Evolutionary conservation across 2,113 vertebrate genomes (phyloP), one percentile per base, ranked within the genome.

Genomic region (Ictidomys tridecemlineatus): DNA sequence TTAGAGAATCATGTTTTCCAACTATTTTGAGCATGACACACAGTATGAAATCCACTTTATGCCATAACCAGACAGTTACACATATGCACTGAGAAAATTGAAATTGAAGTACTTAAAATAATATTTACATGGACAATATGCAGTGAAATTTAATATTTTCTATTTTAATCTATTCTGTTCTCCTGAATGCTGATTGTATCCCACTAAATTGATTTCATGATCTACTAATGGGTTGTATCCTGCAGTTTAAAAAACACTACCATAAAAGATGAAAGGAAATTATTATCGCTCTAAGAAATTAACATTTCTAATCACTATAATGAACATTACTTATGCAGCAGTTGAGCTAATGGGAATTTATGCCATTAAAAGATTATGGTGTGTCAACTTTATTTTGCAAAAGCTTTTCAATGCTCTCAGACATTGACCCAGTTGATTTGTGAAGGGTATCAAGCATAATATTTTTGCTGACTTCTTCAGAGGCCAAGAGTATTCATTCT

Each of bases 261-360:
- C 58, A 63, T 77, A 58, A 76, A 85, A 76, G 65, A 97, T 96
- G 95, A 97, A 97, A 96, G 78, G 58, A 96, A 96, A 97, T 94
- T 93, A 85, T 90, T 61, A 98, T 96, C 93, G 28, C 72, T 89
- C 65, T 90, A 96, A 93, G 92, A 98, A 98, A 98, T 96, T 96
- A 96, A 93, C 65, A 87, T 95, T 97, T 97, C 87, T 97, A 97
- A 97, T 98, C 72, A 96, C 53, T 67, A 30, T 96, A 93, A 94
- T 97, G 87, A 97, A 82, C 24, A 92, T 85, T 93, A 95, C 83
- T 93, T 96, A 96, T 95, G 86, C 72, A 97, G 34, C 79, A 96
- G 79, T 96, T 92, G 80, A 95, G 92, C 79, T 97, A 94, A 95
- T 80, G 87, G 72, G 65, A 28, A 61, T 37, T 95, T 93, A 61